Base-by-base conservation (phyloP, 2,888 invertebrate species). In the Eupithecia pulchellata region DNA sequence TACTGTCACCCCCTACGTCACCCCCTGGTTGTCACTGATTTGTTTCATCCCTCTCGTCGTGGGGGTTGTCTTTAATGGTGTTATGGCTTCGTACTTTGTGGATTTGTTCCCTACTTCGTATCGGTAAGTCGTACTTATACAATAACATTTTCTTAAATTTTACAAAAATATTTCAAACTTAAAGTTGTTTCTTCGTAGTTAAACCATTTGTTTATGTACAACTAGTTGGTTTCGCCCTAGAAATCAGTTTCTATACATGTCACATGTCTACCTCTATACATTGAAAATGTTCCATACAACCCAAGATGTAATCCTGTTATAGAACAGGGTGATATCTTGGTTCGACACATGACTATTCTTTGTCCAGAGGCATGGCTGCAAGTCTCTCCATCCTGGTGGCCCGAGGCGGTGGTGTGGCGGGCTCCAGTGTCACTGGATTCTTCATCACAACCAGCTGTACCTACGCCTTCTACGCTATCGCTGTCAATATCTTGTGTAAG, bases 311-410 rank as follows among this genome's bases (percentile, higher is more conserved):
- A n/a, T n/a, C n/a, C n/a, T n/a, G n/a, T n/a, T n/a, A n/a, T n/a
- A n/a, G n/a, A n/a, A n/a, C n/a, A n/a, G n/a, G n/a, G n/a, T n/a
- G n/a, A n/a, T n/a, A n/a, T n/a, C 17, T 42, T 42, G n/a, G 5
- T 42, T 42, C 8, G 2, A 42, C 17, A 42, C 8, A 17, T 8
- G 42, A 42, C n/a, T 29, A 30, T 55, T 34, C 11, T 29, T 69
- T 69, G 65, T 20, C 0, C 84, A 92, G 92, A 64, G 91, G 91
- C 6, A 92, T 92, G 92, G 88, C 89, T 62, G 89, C 91, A 0
- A 91, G 91, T 57, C 74, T 92, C 4, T 89, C 91, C 17, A 89
- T 91, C 89, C 87, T 91, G 89, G 89, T 91, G 74, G 90, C 89
- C 0, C 78, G 91, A 0, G 79, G 88, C 62, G 90, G 91, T 73